Evolutionary conservation across 2,888 invertebrate species (phyloP), one percentile per base, ranked within the genome.

Genomic region (Vandiemenella viatica): DNA sequence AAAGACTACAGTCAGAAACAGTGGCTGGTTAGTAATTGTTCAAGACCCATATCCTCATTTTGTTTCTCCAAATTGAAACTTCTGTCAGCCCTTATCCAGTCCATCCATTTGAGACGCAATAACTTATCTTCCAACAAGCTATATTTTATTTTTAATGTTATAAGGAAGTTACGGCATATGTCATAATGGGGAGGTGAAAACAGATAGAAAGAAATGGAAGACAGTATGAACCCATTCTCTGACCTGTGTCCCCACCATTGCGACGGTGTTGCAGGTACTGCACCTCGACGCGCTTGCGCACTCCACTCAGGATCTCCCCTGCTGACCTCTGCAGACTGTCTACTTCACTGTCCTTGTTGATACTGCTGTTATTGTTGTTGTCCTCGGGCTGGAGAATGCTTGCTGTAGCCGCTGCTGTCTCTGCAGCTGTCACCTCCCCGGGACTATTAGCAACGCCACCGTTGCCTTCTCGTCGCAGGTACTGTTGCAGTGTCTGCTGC

Each of bases 271-370:
- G 10, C 18, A 60, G 49, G 52, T 74, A 72, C 59, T 77, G 76
- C 42, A 77, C 77, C 58, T 76, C 74, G 6, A 77, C 76, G 49
- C 74, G 71, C 20, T 70, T 66, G 56, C 74, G 74, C 7, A 76
- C 68, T 4, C 76, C 76, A 53, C 71, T 75, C 21, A 76, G 63
- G 48, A 77, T 76, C 60, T 76, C 74, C 22, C 74, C 75, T 0
- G 76, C 76, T 5, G 74, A 72, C 56, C 73, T 70, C 44, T 74
- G 71, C 26, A 76, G 60, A 38, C 72, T 65, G 19, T 15, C 32
- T 6, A 15, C 16, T 13, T 44, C 44, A 20, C 63, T 62, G 21
- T 18, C 41, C 18, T 26, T 26, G 17, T 21, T 16, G 15, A 21
- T 17, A 10, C 16, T 15, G 15, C 53, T 16, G 40, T 52, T 55